Evolutionary conservation across 2,113 vertebrate species (phyloP).

Genomic region (Plecturocebus donacophilus): DNA sequence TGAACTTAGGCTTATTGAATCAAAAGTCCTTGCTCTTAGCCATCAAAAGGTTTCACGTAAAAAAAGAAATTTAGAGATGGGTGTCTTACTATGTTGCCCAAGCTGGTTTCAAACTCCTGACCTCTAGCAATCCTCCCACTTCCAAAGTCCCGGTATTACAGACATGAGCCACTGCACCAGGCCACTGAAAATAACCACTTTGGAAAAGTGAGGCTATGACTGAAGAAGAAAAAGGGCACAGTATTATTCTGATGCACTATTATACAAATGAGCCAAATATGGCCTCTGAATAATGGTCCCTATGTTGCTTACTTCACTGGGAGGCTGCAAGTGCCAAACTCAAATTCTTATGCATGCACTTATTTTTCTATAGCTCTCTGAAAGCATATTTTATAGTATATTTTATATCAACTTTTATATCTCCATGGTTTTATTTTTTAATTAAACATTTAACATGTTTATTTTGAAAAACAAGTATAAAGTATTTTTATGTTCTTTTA

Average conservation of each 20-base stretch:
- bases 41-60: not conserved
- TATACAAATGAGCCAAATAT: not conserved
- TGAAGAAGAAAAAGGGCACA: not conserved
- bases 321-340: not conserved
- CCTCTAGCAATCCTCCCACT: too few species aligned
- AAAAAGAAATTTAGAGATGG: too few species aligned
- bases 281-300: not conserved
- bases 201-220: not conserved
- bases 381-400: not conserved
- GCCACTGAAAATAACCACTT: not conserved
- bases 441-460: not conserved
- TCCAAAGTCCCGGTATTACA: too few species aligned
- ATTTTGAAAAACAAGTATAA: conserved; percentile 7
- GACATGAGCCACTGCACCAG: too few species aligned
- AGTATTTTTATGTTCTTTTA: not conserved
- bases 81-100: too few species aligned
- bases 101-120: too few species aligned
- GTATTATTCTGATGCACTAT: not conserved
- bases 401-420: not conserved
- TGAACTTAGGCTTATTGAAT: not conserved
- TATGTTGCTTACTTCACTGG: not conserved
- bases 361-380: not conserved
- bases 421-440: not conserved
- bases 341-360: not conserved
- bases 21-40: not conserved